These are phyloP conservation scores for Halcyon chelicuti DNA, from an alignment of 2,797 vertebrate genomes.

Conservation along the genomic window DNA sequence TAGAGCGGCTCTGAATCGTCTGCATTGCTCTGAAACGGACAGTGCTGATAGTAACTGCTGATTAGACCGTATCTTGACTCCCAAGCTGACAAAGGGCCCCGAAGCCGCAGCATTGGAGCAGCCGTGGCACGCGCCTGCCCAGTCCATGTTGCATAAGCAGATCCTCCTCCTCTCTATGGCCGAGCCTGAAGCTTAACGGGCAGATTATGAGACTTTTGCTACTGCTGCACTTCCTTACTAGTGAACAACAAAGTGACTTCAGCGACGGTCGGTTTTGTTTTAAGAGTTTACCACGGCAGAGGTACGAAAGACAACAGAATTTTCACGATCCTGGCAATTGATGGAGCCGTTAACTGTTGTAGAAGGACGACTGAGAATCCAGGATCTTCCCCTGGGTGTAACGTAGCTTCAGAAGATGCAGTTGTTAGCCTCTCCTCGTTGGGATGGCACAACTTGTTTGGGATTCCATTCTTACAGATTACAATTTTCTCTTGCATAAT, in stretches of 20 bases:
- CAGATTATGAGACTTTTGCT: not conserved
- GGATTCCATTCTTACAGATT: not conserved
- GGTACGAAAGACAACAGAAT: not conserved
- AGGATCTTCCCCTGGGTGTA: not conserved
- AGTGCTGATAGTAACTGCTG: not conserved
- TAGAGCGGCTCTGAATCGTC: not conserved
- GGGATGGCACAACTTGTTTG: not conserved
- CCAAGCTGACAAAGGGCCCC: not conserved
- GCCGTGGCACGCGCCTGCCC: not conserved
- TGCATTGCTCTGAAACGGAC: not conserved
- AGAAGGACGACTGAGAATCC: not conserved
- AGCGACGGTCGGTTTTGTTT: not conserved
- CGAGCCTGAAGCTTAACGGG: accelerated
- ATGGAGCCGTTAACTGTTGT: not conserved
- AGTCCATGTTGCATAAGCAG: not conserved
- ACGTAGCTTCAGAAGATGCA: not conserved
- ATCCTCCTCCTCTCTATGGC: not conserved
- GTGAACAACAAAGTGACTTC: not conserved
- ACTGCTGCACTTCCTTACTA: not conserved
- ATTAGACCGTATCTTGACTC: not conserved
- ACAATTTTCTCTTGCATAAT: conserved; percentile 26
- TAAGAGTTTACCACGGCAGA: not conserved
- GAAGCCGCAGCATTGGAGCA: not conserved
- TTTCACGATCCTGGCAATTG: not conserved
- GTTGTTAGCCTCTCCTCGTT: not conserved